phyloP scores from a whole-genome alignment of 2,113 vertebrate species.

The Hemiprocne comata region DNA sequence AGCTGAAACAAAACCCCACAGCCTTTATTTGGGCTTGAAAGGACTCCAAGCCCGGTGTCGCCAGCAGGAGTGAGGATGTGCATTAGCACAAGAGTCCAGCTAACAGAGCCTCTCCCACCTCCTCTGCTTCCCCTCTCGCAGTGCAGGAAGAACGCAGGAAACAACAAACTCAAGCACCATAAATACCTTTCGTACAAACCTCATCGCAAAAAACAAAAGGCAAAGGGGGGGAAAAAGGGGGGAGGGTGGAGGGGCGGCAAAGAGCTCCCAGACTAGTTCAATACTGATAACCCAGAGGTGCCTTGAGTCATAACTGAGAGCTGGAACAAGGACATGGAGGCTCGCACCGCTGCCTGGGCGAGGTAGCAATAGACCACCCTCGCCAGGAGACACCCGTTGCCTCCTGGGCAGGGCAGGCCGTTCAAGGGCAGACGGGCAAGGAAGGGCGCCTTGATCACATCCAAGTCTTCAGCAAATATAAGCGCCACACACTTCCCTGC shows the following conservation, averaged over 20 bases:
- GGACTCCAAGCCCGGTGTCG: rapidly evolving
- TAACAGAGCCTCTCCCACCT: not conserved
- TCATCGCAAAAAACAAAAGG: not conserved
- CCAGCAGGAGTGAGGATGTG: not conserved
- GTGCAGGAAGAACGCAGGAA: not conserved
- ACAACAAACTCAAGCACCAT: not conserved
- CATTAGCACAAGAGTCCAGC: not conserved
- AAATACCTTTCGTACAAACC: not conserved
- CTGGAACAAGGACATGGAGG: not conserved
- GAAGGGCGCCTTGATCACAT: rapidly evolving
- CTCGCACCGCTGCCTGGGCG: rapidly evolving
- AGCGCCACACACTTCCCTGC: rapidly evolving
- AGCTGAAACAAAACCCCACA: not conserved
- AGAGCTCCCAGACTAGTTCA: not conserved
- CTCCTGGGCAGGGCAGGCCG: not conserved
- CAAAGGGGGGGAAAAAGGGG: not conserved
- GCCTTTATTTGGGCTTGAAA: not conserved
- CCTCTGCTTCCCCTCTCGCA: not conserved
- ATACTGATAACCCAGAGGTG: not conserved
- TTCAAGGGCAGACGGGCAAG: not conserved
- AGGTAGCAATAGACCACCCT: rapidly evolving
- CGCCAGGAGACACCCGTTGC: rapidly evolving
- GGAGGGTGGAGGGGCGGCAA: not conserved
- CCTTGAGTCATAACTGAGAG: not conserved
- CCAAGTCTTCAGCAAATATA: rapidly evolving